Base-by-base conservation (phyloP, 2,113 vertebrate genomes). In the Burhinus bistriatus region DNA sequence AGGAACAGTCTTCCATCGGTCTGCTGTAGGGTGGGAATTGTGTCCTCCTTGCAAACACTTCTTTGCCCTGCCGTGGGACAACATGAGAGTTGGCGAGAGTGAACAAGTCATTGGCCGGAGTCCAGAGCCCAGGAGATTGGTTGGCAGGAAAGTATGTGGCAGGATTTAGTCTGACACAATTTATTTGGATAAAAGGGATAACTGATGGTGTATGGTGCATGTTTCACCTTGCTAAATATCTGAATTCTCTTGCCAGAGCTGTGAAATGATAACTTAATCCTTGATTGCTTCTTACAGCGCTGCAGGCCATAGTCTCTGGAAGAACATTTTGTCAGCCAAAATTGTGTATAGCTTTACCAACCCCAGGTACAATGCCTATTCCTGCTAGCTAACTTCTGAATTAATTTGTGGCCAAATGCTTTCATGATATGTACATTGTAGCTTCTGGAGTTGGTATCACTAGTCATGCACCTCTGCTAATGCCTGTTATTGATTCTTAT, bases 161-260 rank as follows among this genome's bases (percentile, higher is more conserved):
- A 2, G 78, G 83, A 81, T 94, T 91, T 81, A 78, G 55, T 15
- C 65, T 94, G 93, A 87, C 94, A 95, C 75, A 16, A 14, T 83
- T 89, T 54, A 12, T 57, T 92, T 94, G 87, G 72, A 47, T 89
- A 42, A 69, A 38, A 59, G 77, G 91, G 87, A 30, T 62, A 34
- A 83, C 58, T 14, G 83, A n/a, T 81, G 89, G 45, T 49, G 80
- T 44, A 4, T 0, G 1, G 62, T 65, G 86, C 45, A 0, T 91
- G 93, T 84, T 89, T 87, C 89, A 96, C 95, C 94, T 94, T 95
- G 94, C 83, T 93, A 11, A 81, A 64, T 62, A 58, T 25, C 91
- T 69, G 88, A 18, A 9, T 71, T 82, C 77, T 52, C 52, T 86
- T 93, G 91, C 91, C 91, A 90, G 75, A 79, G 69, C 90, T 68